These are phyloP conservation scores for Catharus minimus DNA, from an alignment of 2,113 vertebrate genomes.

Conservation along the genomic window DNA sequence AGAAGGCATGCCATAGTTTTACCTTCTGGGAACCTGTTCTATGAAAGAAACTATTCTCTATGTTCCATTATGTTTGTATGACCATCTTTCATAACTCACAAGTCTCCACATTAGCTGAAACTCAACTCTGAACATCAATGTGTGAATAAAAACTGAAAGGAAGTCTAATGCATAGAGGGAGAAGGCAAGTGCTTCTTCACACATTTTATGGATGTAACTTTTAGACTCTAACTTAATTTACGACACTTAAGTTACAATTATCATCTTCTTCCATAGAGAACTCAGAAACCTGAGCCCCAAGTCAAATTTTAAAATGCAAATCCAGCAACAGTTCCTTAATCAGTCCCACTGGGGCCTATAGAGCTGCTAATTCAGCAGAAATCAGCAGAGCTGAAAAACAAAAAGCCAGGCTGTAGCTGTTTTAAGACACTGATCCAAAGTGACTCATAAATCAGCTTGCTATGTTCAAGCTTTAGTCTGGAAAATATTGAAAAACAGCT, in stretches of 20 bases:
- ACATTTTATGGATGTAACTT: constrained; percentile 38
- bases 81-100: not conserved
- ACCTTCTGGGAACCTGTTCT: not conserved
- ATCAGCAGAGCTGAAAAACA: constrained; percentile 89
- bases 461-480: constrained; percentile 83
- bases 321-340: constrained; percentile 86
- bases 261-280: constrained; percentile 62
- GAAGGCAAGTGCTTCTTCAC: not conserved
- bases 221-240: constrained; percentile 53
- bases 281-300: constrained; percentile 70
- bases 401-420: constrained; percentile 82
- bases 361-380: constrained; percentile 95
- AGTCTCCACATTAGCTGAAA: not conserved
- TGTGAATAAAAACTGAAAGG: not conserved
- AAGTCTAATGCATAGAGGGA: not conserved
- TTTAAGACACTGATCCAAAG: constrained; percentile 91
- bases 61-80: not conserved
- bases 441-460: constrained; percentile 91
- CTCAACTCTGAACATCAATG: not conserved
- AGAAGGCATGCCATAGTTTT: not conserved
- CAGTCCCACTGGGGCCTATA: constrained; percentile 83
- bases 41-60: not conserved
- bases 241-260: constrained; percentile 63
- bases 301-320: constrained; percentile 81
- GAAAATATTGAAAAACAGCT: constrained; percentile 83